These are phyloP conservation scores for Cochlearius cochlearius DNA, from an alignment of 2,113 vertebrate genomes.

Conservation along the genomic window DNA sequence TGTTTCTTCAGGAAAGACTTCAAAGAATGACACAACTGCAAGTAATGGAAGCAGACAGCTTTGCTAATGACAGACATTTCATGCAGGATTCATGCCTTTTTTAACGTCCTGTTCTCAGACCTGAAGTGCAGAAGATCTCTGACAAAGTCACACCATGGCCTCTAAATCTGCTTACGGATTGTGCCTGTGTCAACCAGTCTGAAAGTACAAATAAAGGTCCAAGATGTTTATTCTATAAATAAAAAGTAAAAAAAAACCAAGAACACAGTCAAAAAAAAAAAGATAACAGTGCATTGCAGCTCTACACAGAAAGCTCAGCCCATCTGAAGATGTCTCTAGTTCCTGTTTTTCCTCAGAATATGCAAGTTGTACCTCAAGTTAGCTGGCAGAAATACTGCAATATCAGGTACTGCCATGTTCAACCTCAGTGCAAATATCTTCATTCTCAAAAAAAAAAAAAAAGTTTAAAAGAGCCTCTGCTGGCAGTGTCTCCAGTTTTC, in stretches of 20 bases:
- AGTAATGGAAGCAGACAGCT: slow-evolving; percentile 3
- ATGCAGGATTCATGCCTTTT: not conserved
- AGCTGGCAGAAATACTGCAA: not conserved
- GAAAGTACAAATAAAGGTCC: not conserved
- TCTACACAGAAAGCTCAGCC: not conserved
- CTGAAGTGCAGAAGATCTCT: not conserved
- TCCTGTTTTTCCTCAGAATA: not conserved
- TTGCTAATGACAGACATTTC: slow-evolving; percentile 24
- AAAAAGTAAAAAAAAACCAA: not conserved
- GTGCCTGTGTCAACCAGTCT: not conserved
- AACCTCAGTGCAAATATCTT: not conserved
- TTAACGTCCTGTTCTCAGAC: not conserved
- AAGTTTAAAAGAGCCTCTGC: not conserved
- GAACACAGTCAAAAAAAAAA: not conserved
- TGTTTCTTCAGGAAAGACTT: slow-evolving; percentile 13
- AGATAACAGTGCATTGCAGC: not conserved
- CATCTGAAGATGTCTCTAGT: not conserved
- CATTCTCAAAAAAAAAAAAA: not conserved
- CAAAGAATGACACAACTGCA: slow-evolving; percentile 2
- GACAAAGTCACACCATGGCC: not conserved
- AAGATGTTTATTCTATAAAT: not conserved
- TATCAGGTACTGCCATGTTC: not conserved
- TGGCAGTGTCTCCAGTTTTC: not conserved
- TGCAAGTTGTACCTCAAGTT: not conserved
- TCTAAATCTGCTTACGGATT: not conserved